Evolutionary conservation across 2,888 invertebrate genomes (phyloP), one percentile per base, ranked within the genome.

Genomic region (Alentia gelatinosa): DNA sequence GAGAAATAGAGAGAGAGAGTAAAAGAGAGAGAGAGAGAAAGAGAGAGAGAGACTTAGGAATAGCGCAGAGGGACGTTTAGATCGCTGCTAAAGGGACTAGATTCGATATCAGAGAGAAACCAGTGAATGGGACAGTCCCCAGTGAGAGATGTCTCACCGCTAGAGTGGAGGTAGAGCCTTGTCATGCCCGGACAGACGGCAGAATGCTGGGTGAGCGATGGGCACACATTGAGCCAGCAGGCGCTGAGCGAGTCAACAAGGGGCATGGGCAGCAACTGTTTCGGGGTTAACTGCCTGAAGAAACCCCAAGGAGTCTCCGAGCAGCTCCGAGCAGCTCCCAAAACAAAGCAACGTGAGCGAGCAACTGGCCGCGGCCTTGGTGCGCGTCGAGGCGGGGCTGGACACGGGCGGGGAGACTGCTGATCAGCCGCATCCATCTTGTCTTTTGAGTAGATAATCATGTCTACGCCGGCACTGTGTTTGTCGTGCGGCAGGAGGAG

Each of bases 361-460:
- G 79, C 79, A 79, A 79, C 79, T 23, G 37, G 37, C 5, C 15
- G 15, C n/a, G 37, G 37, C 15, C 79, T 79, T 35, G 9, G 39
- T 39, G 79, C 4, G 79, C 79, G 15, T 79, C 26, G 9, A 79
- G 5, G 79, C 15, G 79, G 56, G 56, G 56, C 56, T 56, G 56
- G n/a, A 79, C 79, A 35, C 39, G 37, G 37, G 19, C 79, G 23
- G 37, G 35, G 37, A n/a, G 79, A n/a, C 39, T 19, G 79, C 37
- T 35, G 37, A 79, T 79, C 79, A 79, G 37, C 37, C n/a, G 37
- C 79, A 79, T 7, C 79, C 35, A 79, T 79, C 79, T 79, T 79
- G 79, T 79, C 79, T 39, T 74, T 79, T 79, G 79, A 79, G 79
- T 79, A 79, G 79, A 79, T 79, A 79, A 79, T 79, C 79, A 79